Percentiles rank a stretch among this genome's conserved stretches.
These are phyloP conservation scores for Axis porcinus DNA, from an alignment of 2,113 vertebrate species.

Conservation along the genomic window DNA sequence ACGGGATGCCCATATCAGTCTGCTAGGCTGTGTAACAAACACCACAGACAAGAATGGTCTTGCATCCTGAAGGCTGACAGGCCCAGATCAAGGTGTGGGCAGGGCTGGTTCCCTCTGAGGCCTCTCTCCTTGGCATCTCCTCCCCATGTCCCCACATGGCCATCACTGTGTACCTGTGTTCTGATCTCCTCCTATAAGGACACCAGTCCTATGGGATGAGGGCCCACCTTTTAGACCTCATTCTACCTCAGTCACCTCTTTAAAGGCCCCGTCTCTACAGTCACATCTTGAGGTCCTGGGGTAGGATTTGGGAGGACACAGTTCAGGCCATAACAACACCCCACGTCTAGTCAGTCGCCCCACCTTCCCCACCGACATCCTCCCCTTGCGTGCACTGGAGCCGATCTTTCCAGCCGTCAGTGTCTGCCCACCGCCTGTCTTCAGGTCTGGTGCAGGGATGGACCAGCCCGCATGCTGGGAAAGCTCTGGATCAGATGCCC, in stretches of 20 bases:
- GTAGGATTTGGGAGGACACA: neutral
- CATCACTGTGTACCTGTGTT: neutral
- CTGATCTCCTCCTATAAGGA: neutral
- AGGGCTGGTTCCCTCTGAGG: neutral
- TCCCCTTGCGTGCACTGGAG: neutral
- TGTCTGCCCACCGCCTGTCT: accelerated
- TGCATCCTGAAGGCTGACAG: neutral
- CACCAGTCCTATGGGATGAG: neutral
- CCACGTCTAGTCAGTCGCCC: neutral
- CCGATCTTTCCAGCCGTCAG: neutral
- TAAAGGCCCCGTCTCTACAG: neutral
- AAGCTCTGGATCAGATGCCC: neutral
- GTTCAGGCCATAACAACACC: neutral
- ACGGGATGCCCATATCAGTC: accelerated
- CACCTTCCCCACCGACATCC: neutral
- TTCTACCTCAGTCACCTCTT: neutral
- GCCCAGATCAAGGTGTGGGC: neutral
- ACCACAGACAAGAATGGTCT: neutral
- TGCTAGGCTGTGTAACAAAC: neutral
- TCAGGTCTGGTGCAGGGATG: neutral
- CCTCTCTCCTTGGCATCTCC: neutral
- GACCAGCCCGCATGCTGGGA: neutral
- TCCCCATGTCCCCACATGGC: neutral
- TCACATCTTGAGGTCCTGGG: neutral
- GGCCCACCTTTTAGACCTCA: neutral